Base-by-base conservation (phyloP, 2,113 vertebrate species). In the Elephantulus edwardii region DNA sequence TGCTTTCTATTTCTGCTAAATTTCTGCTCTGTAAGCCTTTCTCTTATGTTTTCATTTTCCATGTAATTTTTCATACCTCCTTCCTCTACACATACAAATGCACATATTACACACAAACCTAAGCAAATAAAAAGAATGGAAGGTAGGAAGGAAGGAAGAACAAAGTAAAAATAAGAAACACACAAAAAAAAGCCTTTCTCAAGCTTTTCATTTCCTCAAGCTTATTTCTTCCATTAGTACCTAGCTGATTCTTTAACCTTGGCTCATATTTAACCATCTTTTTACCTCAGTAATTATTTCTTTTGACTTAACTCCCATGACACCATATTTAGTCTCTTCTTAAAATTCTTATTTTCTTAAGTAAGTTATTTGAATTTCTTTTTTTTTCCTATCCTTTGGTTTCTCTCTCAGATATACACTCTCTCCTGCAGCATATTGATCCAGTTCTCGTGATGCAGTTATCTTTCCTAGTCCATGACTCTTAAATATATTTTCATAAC, bases 261-360 rank as follows among this genome's bases (percentile, higher is more conserved):
- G 44, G 2, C 28, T 79, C 54, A 1, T 35, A 6, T 89, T 81
- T 54, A 40, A 46, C 72, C 52, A 44, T 79, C 44, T 83, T 76
- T 86, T 75, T 70, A 13, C n/a, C n/a, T n/a, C 50, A 85, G 30
- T 17, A 22, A 66, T 81, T 26, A 20, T 81, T 87, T 68, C 22
- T 26, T 91, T 78, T 80, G 38, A 52, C 17, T 12, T 89, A 16
- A 68, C 42, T n/a, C 24, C 42, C 40, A 83, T 77, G 48, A 82
- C 44, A 76, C 10, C 22, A 58, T 82, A 24, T 66, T 91, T 82
- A 54, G 33, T 56, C 82, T 11, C 84, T 83, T 90, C 82, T 60
- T 93, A 38, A 88, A 87, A 64, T 84, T 54, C 26, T 38, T 94
- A 4, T 71, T 66, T 62, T 60, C 28, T 35, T 76, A 14, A 30